These are phyloP conservation scores for Scolopax bukidnonensis DNA, from an alignment of 2,797 vertebrate genomes.

Conservation along the genomic window DNA sequence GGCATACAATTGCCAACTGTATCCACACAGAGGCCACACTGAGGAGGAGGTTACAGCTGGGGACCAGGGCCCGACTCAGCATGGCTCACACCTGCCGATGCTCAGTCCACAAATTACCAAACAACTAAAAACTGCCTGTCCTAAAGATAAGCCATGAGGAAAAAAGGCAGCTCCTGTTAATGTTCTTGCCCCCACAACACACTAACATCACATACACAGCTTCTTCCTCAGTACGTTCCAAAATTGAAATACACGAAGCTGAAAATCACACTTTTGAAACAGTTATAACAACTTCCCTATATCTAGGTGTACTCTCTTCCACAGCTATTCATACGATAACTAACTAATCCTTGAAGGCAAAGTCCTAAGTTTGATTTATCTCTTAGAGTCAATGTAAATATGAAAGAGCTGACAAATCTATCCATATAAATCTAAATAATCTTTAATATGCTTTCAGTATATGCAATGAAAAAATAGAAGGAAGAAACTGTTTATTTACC, in stretches of 20 bases:
- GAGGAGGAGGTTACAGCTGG: background rate
- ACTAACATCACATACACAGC: background rate
- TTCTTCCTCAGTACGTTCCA: background rate
- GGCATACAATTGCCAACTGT: rapidly evolving
- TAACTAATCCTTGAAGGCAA: background rate
- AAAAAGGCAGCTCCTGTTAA: background rate
- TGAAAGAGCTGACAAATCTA: background rate
- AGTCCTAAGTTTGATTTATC: background rate
- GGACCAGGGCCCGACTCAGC: rapidly evolving
- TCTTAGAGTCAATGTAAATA: background rate
- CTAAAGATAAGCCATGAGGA: background rate
- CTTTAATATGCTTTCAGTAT: background rate
- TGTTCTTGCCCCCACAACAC: rapidly evolving
- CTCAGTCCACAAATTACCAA: background rate
- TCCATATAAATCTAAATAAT: background rate
- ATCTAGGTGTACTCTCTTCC: background rate
- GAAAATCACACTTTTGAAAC: background rate
- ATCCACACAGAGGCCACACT: rapidly evolving
- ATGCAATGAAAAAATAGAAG: background rate
- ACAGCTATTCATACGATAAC: background rate
- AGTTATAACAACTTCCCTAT: background rate
- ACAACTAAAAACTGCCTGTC: no score
- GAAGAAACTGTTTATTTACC: background rate
- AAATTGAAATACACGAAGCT: background rate
- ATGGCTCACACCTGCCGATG: background rate